Evolutionary conservation across 2,888 invertebrate species (phyloP), one percentile per base, ranked within the genome.

Genomic region (Idaea biselata): DNA sequence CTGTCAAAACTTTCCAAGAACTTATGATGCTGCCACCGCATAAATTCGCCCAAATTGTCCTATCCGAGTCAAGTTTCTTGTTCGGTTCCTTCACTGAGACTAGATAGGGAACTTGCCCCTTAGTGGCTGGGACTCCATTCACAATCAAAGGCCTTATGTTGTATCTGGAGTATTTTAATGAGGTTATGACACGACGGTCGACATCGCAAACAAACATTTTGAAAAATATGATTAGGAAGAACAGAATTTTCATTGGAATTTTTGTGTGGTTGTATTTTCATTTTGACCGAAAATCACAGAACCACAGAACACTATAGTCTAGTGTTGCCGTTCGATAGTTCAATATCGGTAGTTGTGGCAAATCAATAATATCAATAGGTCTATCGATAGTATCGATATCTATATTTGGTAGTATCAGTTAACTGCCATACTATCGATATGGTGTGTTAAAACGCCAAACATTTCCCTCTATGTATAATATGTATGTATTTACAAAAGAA

Each of bases 21-120:
- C 73, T 61, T 11, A 90, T 84, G 3, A 89, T 90, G 61, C 80
- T 85, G 0, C 85, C 89, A 0, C 89, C 88, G 17, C 89, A 90
- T 0, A 88, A 53, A 58, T 83, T 86, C 0, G 60, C 70, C 88
- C 88, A 89, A 0, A 80, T 18, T 0, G 58, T 18, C 1, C 66
- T 65, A 0, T 63, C 55, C 0, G 64, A 63, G 0, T 67, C 63
- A 0, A 76, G 33, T 55, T 25, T 73, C 0, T 63, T 63, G 0
- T 56, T 1, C 0, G 78, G 72, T 57, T 82, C 81, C 61, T 88
- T 89, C 5, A 89, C 70, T 0, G 89, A 89, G 0, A 88, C 85
- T 1, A 89, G 60, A 61, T 83, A 89, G 0, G 89, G 87, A 2
- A 88, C 73, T 53, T 83, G 72, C 0, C 79, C 80, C 4, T 53